Percentiles rank a stretch among this genome's conserved stretches.
Evolutionary conservation across 2,888 invertebrate species (phyloP).

Genomic region (Eumerus sabulonum): DNA sequence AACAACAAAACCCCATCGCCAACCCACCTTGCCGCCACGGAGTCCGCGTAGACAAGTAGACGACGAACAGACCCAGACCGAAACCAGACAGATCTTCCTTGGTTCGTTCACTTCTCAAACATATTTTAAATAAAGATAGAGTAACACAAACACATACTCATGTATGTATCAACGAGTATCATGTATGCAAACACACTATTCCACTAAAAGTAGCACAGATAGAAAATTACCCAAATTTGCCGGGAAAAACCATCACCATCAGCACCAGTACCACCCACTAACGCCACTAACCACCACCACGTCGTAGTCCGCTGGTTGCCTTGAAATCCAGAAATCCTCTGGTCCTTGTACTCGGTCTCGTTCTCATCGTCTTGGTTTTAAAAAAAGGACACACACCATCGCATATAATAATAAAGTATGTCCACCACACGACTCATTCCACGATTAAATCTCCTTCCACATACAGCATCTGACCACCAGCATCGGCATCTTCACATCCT

Average conservation of each 20-base stretch:
- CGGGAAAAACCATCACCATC: constrained; percentile 36
- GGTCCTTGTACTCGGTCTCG: too few species aligned
- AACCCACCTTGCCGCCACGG: too few species aligned
- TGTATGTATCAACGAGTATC: neutral
- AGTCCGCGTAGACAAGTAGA: too few species aligned
- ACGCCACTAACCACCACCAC: too few species aligned
- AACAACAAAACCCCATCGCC: constrained; percentile 11
- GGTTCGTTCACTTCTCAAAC: constrained; percentile 64
- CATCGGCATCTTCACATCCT: constrained; percentile 3
- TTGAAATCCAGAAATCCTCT: too few species aligned
- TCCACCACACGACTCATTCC: constrained; percentile 60
- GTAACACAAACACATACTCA: constrained; percentile 16
- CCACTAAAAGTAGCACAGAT: constrained; percentile 64
- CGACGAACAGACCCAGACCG: constrained; percentile 28
- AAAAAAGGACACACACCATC: constrained; percentile 18
- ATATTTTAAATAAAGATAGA: constrained; percentile 60
- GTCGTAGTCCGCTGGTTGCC: too few species aligned
- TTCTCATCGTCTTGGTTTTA: neutral
- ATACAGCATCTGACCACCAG: neutral
- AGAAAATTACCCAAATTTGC: constrained; percentile 66
- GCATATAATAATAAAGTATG: constrained; percentile 68
- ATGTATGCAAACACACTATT: constrained; percentile 38
- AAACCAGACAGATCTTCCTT: constrained; percentile 44
- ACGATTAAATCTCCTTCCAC: constrained; percentile 38
- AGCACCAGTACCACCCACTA: too few species aligned